Conservation (phyloP, 1,140 invertebrate genomes). For the Lanistes nyassanus region DNA sequence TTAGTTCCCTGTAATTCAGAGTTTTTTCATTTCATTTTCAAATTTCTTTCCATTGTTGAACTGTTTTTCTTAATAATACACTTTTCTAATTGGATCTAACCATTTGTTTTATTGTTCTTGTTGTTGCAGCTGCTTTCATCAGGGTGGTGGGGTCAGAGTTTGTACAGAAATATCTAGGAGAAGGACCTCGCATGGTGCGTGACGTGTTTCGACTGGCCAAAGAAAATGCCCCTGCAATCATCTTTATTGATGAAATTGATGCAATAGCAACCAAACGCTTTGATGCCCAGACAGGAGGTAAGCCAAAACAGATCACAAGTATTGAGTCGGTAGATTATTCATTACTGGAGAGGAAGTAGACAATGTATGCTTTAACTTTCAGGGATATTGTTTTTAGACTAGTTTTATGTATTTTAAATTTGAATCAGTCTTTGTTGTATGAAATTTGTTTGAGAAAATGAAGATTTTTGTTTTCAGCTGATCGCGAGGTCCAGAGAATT, state of each 20-base stretch:
- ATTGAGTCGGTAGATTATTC: too few relatives aligned
- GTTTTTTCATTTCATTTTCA: not conserved
- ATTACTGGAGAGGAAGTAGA: too few relatives aligned
- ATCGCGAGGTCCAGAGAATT: conserved; percentile 99
- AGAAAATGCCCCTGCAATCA: conserved; percentile 99
- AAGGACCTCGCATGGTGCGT: conserved; percentile 98
- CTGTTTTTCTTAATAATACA: not conserved
- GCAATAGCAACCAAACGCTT: conserved; percentile 99
- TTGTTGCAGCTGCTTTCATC: conserved; percentile 89
- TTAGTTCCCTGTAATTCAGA: too few relatives aligned
- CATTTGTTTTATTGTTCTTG: conserved; percentile 23
- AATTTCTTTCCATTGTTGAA: not conserved
- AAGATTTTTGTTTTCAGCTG: conserved; percentile 72
- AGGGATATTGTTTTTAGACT: too few relatives aligned
- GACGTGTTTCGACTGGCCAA: conserved; percentile 99
- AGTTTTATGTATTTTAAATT: too few relatives aligned
- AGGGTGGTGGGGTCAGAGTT: conserved; percentile 99
- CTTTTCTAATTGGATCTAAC: not conserved
- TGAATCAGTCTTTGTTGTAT: too few relatives aligned
- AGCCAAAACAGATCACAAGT: conserved; percentile 1
- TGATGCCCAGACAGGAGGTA: conserved; percentile 94
- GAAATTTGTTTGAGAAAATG: too few relatives aligned
- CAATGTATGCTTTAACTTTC: not conserved
- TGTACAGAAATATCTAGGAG: conserved; percentile 99
- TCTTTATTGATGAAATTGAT: conserved; percentile 96